Conservation (phyloP, 2,888 invertebrate genomes). For the Neocrepidodera transversa region DNA sequence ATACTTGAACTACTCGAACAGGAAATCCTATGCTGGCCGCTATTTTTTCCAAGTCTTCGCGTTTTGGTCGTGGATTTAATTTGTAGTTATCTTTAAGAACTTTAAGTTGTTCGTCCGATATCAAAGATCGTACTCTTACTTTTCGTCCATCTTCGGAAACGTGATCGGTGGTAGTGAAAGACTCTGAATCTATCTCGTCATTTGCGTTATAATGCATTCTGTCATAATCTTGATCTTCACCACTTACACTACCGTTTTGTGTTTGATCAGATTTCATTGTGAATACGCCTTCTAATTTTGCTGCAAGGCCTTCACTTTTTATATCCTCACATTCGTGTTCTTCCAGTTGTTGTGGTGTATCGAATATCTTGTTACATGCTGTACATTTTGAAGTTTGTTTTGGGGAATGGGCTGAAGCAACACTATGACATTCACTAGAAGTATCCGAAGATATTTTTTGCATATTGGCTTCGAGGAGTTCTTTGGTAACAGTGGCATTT, state of each 20-base stretch:
- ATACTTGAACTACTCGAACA: conserved; percentile 87
- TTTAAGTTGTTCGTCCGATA: conserved; percentile 92
- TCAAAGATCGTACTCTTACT: conserved; percentile 90
- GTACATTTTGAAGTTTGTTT: conserved; percentile 63
- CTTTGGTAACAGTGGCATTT: conserved; percentile 77
- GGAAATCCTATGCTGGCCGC: conserved; percentile 79
- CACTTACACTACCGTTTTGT: conserved; percentile 58
- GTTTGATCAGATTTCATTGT: conserved; percentile 64
- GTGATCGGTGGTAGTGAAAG: conserved; percentile 60
- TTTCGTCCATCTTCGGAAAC: conserved; percentile 70
- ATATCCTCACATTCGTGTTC: conserved; percentile 77
- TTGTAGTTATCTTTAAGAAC: conserved; percentile 89
- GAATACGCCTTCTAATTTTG: conserved; percentile 75
- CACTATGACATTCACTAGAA: conserved; percentile 60
- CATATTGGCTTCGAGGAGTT: conserved; percentile 73
- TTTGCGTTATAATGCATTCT: conserved; percentile 60
- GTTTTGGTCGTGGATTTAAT: conserved; percentile 89
- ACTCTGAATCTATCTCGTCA: conserved; percentile 65
- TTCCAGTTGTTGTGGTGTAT: conserved; percentile 67
- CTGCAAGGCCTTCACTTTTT: conserved; percentile 77
- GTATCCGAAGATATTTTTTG: conserved; percentile 70
- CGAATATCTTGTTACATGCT: conserved; percentile 68
- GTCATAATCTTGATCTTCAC: conserved; percentile 62
- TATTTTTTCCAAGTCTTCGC: conserved; percentile 90
- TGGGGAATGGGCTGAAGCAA: conserved; percentile 52